These are phyloP conservation scores for Charadrius vociferus DNA, from an alignment of 2,113 vertebrate genomes.

Conservation along the genomic window DNA sequence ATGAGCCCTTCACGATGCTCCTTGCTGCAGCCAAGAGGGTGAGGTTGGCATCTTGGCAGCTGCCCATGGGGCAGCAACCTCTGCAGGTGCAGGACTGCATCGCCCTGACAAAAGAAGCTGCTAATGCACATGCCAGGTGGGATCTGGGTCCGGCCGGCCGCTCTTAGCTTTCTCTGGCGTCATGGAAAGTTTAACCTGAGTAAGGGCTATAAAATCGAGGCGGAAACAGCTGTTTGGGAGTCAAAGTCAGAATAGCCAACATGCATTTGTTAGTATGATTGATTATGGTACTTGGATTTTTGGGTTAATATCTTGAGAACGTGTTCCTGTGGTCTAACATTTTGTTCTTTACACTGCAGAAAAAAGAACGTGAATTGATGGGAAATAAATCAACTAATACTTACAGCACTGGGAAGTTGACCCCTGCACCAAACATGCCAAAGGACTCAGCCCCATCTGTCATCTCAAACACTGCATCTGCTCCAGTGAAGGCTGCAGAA, in stretches of 20 bases:
- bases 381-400: constrained; percentile 89
- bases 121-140: background rate
- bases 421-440: constrained; percentile 88
- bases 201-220: background rate
- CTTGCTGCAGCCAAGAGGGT: background rate
- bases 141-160: accelerated
- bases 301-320: background rate
- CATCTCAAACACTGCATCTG: constrained; percentile 83
- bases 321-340: background rate
- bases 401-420: constrained; percentile 83
- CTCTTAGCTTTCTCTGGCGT: background rate
- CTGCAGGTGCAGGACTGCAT: background rate
- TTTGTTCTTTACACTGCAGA: constrained; percentile 76
- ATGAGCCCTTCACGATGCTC: background rate
- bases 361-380: constrained; percentile 88
- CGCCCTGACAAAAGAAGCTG: background rate
- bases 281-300: background rate
- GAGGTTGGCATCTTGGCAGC: background rate
- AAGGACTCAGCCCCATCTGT: constrained; percentile 88
- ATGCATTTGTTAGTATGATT: background rate
- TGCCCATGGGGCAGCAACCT: background rate
- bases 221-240: background rate
- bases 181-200: background rate
- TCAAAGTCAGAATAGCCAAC: background rate
- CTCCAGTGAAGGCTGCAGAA: constrained; percentile 83